phyloP scores from a whole-genome alignment of 2,113 vertebrate genomes.

The Fulica atra region DNA sequence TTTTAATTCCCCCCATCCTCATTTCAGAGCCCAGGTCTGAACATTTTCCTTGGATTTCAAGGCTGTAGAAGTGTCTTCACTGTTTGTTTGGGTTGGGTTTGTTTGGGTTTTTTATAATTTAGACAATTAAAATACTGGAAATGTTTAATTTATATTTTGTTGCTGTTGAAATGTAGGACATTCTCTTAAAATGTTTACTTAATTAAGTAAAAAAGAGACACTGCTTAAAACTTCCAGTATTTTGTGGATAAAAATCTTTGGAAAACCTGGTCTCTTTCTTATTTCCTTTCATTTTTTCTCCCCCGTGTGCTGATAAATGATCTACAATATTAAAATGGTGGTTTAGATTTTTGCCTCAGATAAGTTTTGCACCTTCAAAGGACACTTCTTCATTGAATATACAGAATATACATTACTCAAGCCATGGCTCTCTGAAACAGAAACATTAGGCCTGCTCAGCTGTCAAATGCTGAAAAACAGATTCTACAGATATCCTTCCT shows the following conservation, averaged over 20 bases:
- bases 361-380: conserved; percentile 27
- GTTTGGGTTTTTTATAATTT: background rate
- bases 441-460: background rate
- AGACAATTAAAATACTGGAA: background rate
- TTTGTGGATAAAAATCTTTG: background rate
- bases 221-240: background rate
- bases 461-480: conserved; percentile 21
- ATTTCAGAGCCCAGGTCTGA: background rate
- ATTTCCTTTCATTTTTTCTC: background rate
- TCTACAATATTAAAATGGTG: background rate
- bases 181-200: background rate
- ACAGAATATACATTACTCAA: background rate
- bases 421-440: background rate
- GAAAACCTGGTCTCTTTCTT: background rate
- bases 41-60: background rate
- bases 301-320: background rate
- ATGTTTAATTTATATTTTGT: background rate
- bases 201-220: background rate
- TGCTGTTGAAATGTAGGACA: background rate
- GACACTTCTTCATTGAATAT: background rate
- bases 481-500: conserved; percentile 15
- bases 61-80: background rate
- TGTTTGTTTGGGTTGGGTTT: background rate
- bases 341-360: background rate
- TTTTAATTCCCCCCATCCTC: background rate